Evolutionary conservation across 1,140 invertebrate species (phyloP), one percentile per base, ranked within the genome.

Genomic region (Drosophila teissieri): DNA sequence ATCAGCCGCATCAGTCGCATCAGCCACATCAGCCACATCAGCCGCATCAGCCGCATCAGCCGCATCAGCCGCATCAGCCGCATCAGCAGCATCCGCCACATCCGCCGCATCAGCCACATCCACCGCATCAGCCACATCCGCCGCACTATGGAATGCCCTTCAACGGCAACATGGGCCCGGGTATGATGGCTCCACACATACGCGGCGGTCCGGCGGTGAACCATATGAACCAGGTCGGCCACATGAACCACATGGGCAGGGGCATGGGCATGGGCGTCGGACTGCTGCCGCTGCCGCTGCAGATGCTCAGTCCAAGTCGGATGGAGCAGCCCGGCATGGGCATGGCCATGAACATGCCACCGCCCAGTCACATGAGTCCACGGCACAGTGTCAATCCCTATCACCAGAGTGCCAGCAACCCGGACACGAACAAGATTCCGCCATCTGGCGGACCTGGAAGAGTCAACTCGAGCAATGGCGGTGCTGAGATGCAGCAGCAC

Each of bases 241-340:
- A 17, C 1, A 56, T 54, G 17, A 8, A 36, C 22, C 19, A 5
- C 19, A 27, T 54, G 49, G 11, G n/a, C 14, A 49, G 12, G 12
- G 31, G 7, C 12, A 36, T 56, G 27, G 15, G 36, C 24, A 24
- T 24, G 27, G 15, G 36, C 2, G 17, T 37, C 7, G 49, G 4
- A 37, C 24, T 15, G 14, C 22, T 60, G 31, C 17, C 40, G 1
- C 1, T 54, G n/a, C 64, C 45, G 0, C 8, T 68, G 3, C 31
- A 15, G 11, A 51, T 31, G 14, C 14, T 22, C 1, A 37, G 17
- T 27, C 46, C 46, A 1, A 72, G n/a, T 6, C 31, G 40, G 0
- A 48, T 70, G 67, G 22, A 48, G 11, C 37, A 39, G 37, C 12
- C 37, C 3, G 4, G 2, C 37, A 39, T 39, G 11, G 44, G 11